These are phyloP conservation scores for Sus cebifrons DNA, from an alignment of 2,797 vertebrate genomes.

Conservation along the genomic window DNA sequence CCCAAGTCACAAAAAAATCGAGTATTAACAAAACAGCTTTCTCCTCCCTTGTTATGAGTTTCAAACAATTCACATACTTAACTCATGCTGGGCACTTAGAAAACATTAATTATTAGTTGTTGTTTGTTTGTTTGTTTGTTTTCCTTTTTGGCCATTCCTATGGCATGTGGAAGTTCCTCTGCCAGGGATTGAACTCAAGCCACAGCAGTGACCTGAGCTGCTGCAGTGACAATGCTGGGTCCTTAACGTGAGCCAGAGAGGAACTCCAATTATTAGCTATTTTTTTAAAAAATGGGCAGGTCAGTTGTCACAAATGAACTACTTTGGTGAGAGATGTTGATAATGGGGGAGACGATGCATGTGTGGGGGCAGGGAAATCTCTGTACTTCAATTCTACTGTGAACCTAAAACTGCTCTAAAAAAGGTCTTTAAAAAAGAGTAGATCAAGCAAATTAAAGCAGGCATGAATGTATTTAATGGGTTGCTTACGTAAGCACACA, in stretches of 20 bases:
- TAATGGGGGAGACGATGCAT: not conserved
- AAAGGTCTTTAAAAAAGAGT: not conserved
- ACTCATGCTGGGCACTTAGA: conserved; percentile 13
- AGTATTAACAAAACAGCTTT: conserved; percentile 31
- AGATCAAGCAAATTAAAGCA: conserved; percentile 43
- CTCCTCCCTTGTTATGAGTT: not conserved
- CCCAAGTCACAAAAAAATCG: not conserved
- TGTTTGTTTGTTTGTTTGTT: not conserved
- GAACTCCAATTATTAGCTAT: not conserved
- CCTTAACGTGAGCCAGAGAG: no score
- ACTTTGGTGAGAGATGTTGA: not conserved
- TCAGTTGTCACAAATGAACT: not conserved
- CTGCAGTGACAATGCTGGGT: no score
- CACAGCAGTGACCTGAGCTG: no score
- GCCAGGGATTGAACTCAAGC: no score
- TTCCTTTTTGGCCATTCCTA: no score
- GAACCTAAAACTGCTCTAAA: not conserved
- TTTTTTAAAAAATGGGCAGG: conserved; percentile 7
- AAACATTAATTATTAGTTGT: conserved; percentile 6
- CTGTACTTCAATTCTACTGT: not conserved
- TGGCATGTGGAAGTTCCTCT: no score
- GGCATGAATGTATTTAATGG: not conserved
- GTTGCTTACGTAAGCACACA: not conserved
- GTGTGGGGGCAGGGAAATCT: not conserved
- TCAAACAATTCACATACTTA: conserved; percentile 39